Conservation (phyloP, 2,113 vertebrate genomes). For the Dromaius novaehollandiae region DNA sequence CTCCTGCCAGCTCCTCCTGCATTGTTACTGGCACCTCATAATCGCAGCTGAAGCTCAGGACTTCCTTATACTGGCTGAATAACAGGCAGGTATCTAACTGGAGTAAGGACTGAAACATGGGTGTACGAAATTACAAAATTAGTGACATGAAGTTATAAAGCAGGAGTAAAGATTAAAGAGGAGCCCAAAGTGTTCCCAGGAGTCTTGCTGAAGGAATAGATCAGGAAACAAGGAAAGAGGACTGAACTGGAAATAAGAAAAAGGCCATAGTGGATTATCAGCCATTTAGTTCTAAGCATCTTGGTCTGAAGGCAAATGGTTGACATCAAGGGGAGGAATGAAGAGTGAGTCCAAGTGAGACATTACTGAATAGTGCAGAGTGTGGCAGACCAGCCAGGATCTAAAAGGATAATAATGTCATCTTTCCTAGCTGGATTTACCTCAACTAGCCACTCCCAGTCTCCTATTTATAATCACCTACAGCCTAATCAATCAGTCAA, state of each 20-base stretch:
- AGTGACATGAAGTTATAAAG: neutral
- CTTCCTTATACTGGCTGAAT: neutral
- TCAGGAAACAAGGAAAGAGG: neutral
- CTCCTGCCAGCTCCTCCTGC: neutral
- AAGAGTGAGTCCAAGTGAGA: neutral
- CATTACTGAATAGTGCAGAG: neutral
- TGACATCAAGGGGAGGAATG: accelerated
- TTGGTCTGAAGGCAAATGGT: neutral
- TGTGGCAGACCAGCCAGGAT: neutral
- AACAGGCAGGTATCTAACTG: neutral
- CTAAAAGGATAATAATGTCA: neutral
- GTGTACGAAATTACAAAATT: neutral
- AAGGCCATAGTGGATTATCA: neutral
- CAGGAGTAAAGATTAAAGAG: neutral
- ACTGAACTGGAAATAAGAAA: neutral
- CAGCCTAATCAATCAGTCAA: neutral
- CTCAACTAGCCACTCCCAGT: neutral
- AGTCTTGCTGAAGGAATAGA: neutral
- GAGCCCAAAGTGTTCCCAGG: neutral
- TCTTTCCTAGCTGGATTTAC: neutral
- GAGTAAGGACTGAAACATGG: neutral
- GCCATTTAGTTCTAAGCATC: neutral
- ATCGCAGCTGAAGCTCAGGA: accelerated
- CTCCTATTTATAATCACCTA: neutral
- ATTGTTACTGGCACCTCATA: neutral